phyloP scores from a whole-genome alignment of 2,113 vertebrate species.

The Larimichthys crocea region DNA sequence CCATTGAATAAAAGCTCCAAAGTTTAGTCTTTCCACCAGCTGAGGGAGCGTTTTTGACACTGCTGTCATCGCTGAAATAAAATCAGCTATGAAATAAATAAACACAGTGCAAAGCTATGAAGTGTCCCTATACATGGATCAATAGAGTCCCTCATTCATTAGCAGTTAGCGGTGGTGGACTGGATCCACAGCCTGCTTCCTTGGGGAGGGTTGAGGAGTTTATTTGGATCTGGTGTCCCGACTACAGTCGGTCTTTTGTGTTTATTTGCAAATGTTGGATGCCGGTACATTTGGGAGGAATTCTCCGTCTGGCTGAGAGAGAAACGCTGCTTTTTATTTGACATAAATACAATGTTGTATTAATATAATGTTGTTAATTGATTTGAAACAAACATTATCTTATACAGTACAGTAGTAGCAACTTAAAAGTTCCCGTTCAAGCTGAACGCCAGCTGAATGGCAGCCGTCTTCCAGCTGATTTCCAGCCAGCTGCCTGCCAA shows the following conservation, averaged over 20 bases:
- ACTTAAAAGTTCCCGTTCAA: no score
- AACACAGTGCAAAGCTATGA: background rate
- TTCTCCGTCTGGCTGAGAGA: constrained; percentile 10
- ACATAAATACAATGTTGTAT: no score
- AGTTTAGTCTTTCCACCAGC: background rate
- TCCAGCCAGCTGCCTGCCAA: no score
- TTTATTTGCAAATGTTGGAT: constrained; percentile 50
- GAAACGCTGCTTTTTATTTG: no score
- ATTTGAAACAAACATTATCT: no score
- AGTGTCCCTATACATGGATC: background rate
- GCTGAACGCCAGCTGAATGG: no score
- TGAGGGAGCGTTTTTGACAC: background rate
- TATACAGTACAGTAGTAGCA: no score
- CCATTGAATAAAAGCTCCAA: background rate
- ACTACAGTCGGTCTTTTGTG: constrained; percentile 36
- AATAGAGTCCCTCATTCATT: constrained; percentile 3
- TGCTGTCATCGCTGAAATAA: background rate
- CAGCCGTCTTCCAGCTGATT: no score
- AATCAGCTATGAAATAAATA: background rate
- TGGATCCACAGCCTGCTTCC: background rate
- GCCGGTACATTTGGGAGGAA: constrained; percentile 46
- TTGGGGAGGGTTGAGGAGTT: constrained; percentile 27
- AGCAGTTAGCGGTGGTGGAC: constrained; percentile 16
- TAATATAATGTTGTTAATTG: no score
- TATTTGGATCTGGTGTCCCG: constrained; percentile 28